Evolutionary conservation across 2,888 invertebrate genomes (phyloP), one percentile per base, ranked within the genome.

Genomic region (Sceliomorpha sp.): DNA sequence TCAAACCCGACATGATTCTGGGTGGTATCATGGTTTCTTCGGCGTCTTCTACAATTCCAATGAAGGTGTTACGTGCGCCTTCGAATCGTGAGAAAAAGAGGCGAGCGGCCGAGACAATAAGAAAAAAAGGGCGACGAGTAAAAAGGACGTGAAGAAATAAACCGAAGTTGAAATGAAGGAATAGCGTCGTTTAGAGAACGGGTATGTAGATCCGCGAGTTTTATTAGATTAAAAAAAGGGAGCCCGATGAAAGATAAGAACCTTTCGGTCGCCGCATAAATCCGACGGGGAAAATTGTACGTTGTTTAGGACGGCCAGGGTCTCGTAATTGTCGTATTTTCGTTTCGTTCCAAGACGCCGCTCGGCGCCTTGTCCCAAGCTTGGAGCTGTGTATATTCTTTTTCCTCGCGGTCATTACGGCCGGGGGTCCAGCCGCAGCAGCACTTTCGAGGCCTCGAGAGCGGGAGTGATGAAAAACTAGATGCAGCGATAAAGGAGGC

Each of bases 1-100:
- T 76, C 77, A 72, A 71, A 40, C 64, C 66, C 75, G 71, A 76
- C 74, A 74, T 62, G 70, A 76, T 74, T 74, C 71, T 78, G 77
- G 78, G 78, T 78, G 78, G 78, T 70, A 76, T 72, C 62, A 34
- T 74, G 73, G 70, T 63, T 67, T 68, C 74, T 66, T 70, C 73
- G 72, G 71, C 72, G 70, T 73, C 73, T 70, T 74, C 72, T 72
- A 75, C 78, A 76, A 72, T 74, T 74, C 77, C 79, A 78, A 84
- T 83, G 81, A 84, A 84, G 84, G 84, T 80, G 84, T 83, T 83
- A 83, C 78, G 79, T 79, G 72, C 75, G 75, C 70, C 70, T 62
- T 66, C 58, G 67, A 71, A 72, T 74, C 71, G 73, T 71, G 70
- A 67, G 73, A 72, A 74, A 67, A 63, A 55, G 58, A 63, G 44